Evolutionary conservation across 92 coral and sea anemone genomes (phyloP), one percentile per base, ranked within the genome.

Genomic region (Epizoanthus ramosus): DNA sequence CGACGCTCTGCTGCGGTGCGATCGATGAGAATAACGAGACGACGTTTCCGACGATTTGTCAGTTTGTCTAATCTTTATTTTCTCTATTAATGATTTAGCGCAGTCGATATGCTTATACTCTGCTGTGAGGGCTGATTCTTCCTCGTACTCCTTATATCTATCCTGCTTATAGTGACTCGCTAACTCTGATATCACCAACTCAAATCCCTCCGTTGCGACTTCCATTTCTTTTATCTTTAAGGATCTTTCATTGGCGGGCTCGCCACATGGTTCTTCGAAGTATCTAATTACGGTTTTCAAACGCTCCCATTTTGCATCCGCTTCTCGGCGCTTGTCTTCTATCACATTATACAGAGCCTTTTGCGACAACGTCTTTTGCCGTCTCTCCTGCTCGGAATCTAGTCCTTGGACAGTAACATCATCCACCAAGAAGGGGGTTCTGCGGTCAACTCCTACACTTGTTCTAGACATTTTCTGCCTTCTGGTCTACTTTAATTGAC

Each of bases 11-110:
- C 74, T 70, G 6, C 45, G 74, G 74, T 57, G 74, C 50, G 57
- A 70, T 18, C 57, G 57, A 69, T 57, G 54, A 70, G 74, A 41
- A 53, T 57, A 35, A 17, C 45, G 74, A 70, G 74, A 70, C n/a
- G n/a, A n/a, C 74, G 18, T 70, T 41, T 39, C 74, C 57, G 74
- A 70, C 74, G 45, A 70, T 70, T 70, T 70, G 74, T 70, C 74
- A 57, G 74, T 70, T 70, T 70, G n/a, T n/a, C n/a, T n/a, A n/a
- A 8, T 19, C 56, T 70, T 37, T 24, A 57, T 43, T n/a, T n/a
- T n/a, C n/a, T n/a, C n/a, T n/a, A n/a, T n/a, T n/a, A n/a, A n/a
- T n/a, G n/a, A n/a, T n/a, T n/a, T n/a, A n/a, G n/a, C n/a, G n/a
- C n/a, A n/a, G n/a, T n/a, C n/a, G n/a, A n/a, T n/a, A n/a, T n/a